Conservation (phyloP, 1,140 invertebrate genomes). For the Ips nitidus region DNA sequence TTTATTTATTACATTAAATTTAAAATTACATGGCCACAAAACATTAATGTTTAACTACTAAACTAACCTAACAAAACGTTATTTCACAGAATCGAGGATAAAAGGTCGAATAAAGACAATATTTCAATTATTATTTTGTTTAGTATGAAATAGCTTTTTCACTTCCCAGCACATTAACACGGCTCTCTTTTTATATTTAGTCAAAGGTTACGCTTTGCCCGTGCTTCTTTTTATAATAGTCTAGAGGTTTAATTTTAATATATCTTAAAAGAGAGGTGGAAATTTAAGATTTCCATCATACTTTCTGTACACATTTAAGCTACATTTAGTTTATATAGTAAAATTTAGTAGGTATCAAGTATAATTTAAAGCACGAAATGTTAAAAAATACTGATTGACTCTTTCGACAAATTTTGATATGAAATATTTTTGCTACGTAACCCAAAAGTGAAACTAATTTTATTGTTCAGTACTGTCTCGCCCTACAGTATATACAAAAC, state of each 20-base stretch:
- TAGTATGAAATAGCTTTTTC: conserved; percentile 30
- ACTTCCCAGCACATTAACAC: conserved; percentile 25
- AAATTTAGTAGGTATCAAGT: neutral
- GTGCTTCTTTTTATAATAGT: conserved; percentile 10
- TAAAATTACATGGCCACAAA: conserved; percentile 55
- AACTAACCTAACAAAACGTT: conserved; percentile 45
- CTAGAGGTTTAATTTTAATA: conserved; percentile 22
- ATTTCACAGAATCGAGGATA: conserved; percentile 35
- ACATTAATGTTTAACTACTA: conserved; percentile 49
- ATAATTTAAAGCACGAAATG: conserved; percentile 30
- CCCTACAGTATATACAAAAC: conserved; percentile 17
- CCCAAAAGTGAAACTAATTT: neutral
- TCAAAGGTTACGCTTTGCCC: conserved; percentile 27
- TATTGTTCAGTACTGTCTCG: neutral
- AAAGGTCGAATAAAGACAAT: conserved; percentile 33
- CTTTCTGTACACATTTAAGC: conserved; percentile 38
- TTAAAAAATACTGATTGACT: conserved; percentile 35
- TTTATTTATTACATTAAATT: conserved; percentile 54
- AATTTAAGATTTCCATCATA: conserved; percentile 15
- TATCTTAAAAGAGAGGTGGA: conserved; percentile 16
- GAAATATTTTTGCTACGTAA: conserved; percentile 17
- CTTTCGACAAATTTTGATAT: conserved; percentile 30
- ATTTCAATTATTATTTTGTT: neutral
- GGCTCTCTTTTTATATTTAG: conserved; percentile 4
- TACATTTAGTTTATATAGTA: conserved; percentile 19